phyloP scores from a whole-genome alignment of 2,113 vertebrate species.

The Hippolais icterina region DNA sequence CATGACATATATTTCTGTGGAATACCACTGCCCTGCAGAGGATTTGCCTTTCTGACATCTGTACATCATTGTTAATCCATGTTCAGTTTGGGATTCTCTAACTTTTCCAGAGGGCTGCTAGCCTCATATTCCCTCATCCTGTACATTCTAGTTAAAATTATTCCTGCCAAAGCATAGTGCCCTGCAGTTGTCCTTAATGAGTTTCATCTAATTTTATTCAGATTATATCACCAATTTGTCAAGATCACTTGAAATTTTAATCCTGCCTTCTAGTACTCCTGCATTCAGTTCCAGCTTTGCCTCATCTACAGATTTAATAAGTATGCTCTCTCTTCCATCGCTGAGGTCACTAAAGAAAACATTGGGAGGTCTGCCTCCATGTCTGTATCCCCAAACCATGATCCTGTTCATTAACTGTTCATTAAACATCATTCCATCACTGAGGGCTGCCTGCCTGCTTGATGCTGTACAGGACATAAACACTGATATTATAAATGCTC shows the following conservation, averaged over 20 bases:
- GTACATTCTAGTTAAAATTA: neutral
- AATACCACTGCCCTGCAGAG: neutral
- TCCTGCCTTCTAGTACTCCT: constrained; percentile 49
- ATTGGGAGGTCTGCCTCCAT: neutral
- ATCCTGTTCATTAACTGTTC: constrained; percentile 16
- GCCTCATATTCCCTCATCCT: neutral
- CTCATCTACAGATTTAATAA: constrained; percentile 44
- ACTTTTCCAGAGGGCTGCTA: neutral
- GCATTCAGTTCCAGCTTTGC: constrained; percentile 25
- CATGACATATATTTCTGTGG: neutral
- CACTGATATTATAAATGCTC: neutral
- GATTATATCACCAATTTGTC: constrained; percentile 37
- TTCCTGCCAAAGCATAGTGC: constrained; percentile 14
- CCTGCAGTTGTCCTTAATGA: constrained; percentile 46
- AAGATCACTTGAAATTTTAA: constrained; percentile 46
- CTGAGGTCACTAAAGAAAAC: constrained; percentile 56
- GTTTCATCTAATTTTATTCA: constrained; percentile 41
- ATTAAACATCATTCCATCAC: constrained; percentile 5
- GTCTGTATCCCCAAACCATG: neutral
- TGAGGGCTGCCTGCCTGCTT: neutral
- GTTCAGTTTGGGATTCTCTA: neutral
- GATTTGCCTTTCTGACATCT: neutral
- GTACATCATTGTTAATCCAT: neutral
- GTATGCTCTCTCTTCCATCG: neutral
- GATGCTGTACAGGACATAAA: neutral